Evolutionary conservation across 2,797 vertebrate species (phyloP), one percentile per base, ranked within the genome.

Genomic region (Falco cherrug): DNA sequence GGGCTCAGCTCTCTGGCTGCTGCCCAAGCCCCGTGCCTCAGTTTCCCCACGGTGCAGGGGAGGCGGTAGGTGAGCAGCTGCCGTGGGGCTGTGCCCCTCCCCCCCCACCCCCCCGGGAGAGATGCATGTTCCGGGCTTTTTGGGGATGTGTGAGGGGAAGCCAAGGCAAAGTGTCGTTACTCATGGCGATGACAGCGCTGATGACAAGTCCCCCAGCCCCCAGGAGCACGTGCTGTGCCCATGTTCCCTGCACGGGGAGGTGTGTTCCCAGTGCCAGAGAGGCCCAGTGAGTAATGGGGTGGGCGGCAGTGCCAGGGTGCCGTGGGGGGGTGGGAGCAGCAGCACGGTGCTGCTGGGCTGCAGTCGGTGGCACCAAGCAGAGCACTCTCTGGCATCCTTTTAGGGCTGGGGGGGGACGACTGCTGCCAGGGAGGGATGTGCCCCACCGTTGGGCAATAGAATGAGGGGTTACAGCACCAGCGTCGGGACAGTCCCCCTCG

Each of bases 251-350:
- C 11, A 7, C 4, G 29, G 94, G 94, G 94, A 74, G 93, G 92
- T 93, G 90, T 45, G 87, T 95, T 96, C 94, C 91, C 89, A 16
- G 73, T 92, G 82, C 90, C 93, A 93, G 68, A 74, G 84, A 70
- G 91, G 43, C 91, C 97, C 93, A 90, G 53, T 89, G 95, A 95
- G 94, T 96, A 96, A 97, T 82, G 93, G 92, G 84, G 95, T 94
- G 89, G 96, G 96, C 14, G 95, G 93, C 79, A 60, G 81, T 57
- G 78, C 87, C 1, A 53, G 94, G 90, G 50, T 59, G 73, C 78
- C 2, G 54, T 0, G 54, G 48, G 45, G 64, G 75, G 48, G 81
- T 0, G 63, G 93, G 59, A 63, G 64, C 12, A 5, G 54, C 73
- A 87, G 51, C 5, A 1, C 4, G 3, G 70, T 59, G 59, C 64